Evolutionary conservation across 2,888 invertebrate species (phyloP).

Genomic region (Leistus spinibarbis): DNA sequence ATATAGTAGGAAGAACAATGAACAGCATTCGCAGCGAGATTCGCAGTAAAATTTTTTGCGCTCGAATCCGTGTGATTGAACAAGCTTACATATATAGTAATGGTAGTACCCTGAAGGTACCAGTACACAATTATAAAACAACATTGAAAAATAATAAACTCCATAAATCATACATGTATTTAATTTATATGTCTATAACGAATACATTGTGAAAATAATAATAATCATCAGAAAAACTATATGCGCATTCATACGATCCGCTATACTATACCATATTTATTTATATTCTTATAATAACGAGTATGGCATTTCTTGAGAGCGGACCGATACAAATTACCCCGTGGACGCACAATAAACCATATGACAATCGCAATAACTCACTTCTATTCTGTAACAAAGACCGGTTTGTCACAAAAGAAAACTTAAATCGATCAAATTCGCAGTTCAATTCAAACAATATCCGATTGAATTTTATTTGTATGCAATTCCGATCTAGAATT

Average conservation of each 20-base stretch:
- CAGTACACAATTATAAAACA: background rate
- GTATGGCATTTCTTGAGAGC: background rate
- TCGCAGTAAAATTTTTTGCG: background rate
- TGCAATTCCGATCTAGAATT: background rate
- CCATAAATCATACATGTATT: conserved; percentile 11
- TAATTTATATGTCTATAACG: conserved; percentile 17
- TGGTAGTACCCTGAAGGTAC: background rate
- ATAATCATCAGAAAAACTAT: background rate
- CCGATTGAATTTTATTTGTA: background rate
- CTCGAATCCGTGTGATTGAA: background rate
- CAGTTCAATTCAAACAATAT: background rate
- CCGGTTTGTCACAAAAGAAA: conserved; percentile 3
- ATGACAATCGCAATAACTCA: conserved; percentile 7
- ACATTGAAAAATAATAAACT: conserved; percentile 10
- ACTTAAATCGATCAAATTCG: conserved; percentile 14
- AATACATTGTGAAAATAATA: background rate
- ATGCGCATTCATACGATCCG: background rate
- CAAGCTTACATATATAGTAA: background rate
- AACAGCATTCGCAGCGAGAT: background rate
- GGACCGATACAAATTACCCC: background rate
- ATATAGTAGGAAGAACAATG: background rate
- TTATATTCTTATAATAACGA: background rate
- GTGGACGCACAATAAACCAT: conserved; percentile 6
- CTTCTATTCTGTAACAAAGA: background rate
- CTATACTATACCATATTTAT: background rate